Evolutionary conservation across 2,113 vertebrate genomes (phyloP), one percentile per base, ranked within the genome.

Genomic region (Seriola dumerili): DNA sequence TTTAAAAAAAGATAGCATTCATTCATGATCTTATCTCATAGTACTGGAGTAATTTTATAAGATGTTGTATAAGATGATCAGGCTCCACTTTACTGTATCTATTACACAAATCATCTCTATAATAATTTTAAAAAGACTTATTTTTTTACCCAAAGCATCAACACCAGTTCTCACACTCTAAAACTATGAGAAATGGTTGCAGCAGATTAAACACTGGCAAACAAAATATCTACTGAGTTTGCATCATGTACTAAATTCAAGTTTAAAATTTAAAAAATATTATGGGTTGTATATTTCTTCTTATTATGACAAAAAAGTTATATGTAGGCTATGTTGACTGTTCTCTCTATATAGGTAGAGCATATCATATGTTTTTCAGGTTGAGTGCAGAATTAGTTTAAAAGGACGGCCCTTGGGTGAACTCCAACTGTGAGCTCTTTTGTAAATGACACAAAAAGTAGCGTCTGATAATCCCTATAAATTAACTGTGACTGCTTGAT

Each of bases 371-470:
- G 38, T 50, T 67, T 67, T 23, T 68, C 44, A 10, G 21, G 78
- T 52, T 48, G 29, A 57, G 34, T 54, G 8, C 6, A n/a, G 25
- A n/a, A 36, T 44, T 55, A 36, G 6, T 54, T 38, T 4, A 40
- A 58, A 25, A 64, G 5, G 65, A 52, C 19, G 17, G 19, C n/a
- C 54, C 17, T 54, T 50, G 8, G 19, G 11, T 78, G 25, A 67
- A 44, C 68, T 14, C 42, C 19, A 8, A 65, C 58, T 17, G n/a
- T 13, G 48, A 38, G 40, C 38, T 61, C 23, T 78, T 61, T 63
- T 19, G 46, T 8, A 84, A 73, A 73, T 46, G 57, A 4, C 44
- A 61, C 40, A 67, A 55, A 36, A 54, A 46, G 25, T 3, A 42
- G 19, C 38, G 55, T 67, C 36, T 65, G 8, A 17, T 73, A 19